Percentiles rank a stretch among this genome's conserved stretches.
phyloP scores from a whole-genome alignment of 1,140 invertebrate species.

The Caerostris extrusa region DNA sequence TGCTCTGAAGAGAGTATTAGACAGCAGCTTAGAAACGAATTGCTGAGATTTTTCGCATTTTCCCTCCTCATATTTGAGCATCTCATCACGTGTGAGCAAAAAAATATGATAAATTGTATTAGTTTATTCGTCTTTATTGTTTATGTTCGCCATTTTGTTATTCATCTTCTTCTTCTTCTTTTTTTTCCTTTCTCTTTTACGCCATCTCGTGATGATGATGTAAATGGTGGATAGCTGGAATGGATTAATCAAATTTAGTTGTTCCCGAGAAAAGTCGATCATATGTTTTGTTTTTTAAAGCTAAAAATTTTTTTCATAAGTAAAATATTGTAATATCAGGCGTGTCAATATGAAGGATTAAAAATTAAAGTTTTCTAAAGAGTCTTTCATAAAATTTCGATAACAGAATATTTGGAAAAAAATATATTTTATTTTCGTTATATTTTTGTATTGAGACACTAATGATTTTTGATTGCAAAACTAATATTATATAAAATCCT shows the following conservation, averaged over 20 bases:
- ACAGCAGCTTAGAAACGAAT: background rate
- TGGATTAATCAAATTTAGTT: background rate
- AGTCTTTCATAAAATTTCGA: no score
- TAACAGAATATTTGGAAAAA: no score
- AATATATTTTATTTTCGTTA: no score
- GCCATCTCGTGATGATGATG: background rate
- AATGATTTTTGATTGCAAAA: no score
- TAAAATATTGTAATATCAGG: background rate
- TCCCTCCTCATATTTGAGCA: background rate
- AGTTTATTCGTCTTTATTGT: background rate
- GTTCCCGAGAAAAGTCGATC: background rate
- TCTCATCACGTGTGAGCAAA: background rate
- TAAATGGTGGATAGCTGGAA: background rate
- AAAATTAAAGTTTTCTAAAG: no score
- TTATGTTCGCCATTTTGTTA: background rate
- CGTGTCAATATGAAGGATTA: background rate
- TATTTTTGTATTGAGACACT: no score
- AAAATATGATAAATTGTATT: slow-evolving; percentile 25
- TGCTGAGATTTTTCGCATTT: slow-evolving; percentile 21
- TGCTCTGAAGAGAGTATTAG: slow-evolving; percentile 1
- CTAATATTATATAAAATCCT: no score
- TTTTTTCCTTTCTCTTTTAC: background rate
- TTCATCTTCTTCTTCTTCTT: background rate
- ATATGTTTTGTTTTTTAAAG: background rate
- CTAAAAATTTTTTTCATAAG: background rate